Base-by-base conservation (phyloP, 1,140 invertebrate genomes). In the Platorchestia sp. region DNA sequence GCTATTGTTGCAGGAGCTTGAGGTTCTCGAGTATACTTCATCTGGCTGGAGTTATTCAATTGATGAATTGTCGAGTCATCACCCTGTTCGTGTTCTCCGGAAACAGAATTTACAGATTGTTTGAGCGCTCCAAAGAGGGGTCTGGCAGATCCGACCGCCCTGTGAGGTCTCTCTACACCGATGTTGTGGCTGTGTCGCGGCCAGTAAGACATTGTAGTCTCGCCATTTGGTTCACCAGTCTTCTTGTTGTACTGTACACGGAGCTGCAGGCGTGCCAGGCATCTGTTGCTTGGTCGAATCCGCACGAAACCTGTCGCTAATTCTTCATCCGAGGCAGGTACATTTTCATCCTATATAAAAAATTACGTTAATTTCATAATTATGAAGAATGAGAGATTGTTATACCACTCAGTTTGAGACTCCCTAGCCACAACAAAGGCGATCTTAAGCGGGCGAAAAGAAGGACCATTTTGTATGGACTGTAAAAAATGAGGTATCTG, bases 201-300 rank as follows among this genome's bases (percentile, higher is more conserved):
- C 87, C 96, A 96, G 89, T 96, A 96, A 27, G 96, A 95, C 95
- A 96, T 95, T 42, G 95, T 95, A 47, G 96, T 96, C 86, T 96
- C 96, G 10, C 96, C 96, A 86, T 96, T 96, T 59, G 93, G 96
- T 90, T 95, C 95, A 27, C 96, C 86, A 44, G 96, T 95, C n/a
- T 93, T 43, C 45, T 95, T 93, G 95, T 96, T 96, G 87, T 95
- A 96, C 42, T 96, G 95, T 19, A 96, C 96, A 42, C 96, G 95
- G n/a, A 96, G 86, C 51, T 96, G 96, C 95, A 96, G 96, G 6
- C 96, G 95, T 43, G 96, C 96, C 90, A 96, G 95, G 87, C 96
- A 96, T 91, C 96, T 96, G 95, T 96, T 96, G 36, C 95, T 95
- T 22, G 95, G 45, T 40, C 95, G 96, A 45, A 96, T 96, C 22